Evolutionary conservation across 53 echinoderm and acorn worm species (phyloP).

Genomic region (Echinometra lucunter): DNA sequence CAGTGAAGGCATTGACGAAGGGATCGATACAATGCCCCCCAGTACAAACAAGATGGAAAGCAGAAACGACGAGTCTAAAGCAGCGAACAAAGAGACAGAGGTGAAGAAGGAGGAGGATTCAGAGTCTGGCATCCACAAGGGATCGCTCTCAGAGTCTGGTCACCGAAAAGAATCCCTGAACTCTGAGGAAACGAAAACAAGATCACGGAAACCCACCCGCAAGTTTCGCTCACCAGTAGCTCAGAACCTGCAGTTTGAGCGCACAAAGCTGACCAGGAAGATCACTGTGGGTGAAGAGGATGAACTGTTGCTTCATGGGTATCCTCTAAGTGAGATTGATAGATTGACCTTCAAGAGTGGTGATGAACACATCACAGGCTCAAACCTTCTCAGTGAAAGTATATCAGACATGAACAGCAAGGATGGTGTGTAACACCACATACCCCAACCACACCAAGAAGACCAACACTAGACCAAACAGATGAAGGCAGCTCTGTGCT

Average conservation of each 20-base stretch:
- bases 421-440: not conserved
- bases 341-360: slow-evolving; percentile 78
- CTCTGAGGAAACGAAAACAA: not conserved
- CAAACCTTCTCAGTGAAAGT: not conserved
- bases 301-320: slow-evolving; percentile 88
- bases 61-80: not conserved
- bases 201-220: not conserved
- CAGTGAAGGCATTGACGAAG: slow-evolving; percentile 3
- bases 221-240: slow-evolving; percentile 59
- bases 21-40: not conserved
- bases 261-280: slow-evolving; percentile 76
- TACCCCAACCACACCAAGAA: not conserved
- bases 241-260: slow-evolving; percentile 72
- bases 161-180: not conserved
- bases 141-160: not conserved
- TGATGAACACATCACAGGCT: slow-evolving; percentile 61
- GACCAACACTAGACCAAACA: too few relatives aligned
- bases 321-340: slow-evolving; percentile 91
- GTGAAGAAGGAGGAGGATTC: not conserved
- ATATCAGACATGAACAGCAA: slow-evolving; percentile 16
- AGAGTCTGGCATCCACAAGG: not conserved
- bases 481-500: too few relatives aligned
- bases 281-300: slow-evolving; percentile 76
- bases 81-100: not conserved
- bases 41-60: not conserved